phyloP scores from a whole-genome alignment of 2,888 invertebrate genomes.

The Entomobrya multifasciata region DNA sequence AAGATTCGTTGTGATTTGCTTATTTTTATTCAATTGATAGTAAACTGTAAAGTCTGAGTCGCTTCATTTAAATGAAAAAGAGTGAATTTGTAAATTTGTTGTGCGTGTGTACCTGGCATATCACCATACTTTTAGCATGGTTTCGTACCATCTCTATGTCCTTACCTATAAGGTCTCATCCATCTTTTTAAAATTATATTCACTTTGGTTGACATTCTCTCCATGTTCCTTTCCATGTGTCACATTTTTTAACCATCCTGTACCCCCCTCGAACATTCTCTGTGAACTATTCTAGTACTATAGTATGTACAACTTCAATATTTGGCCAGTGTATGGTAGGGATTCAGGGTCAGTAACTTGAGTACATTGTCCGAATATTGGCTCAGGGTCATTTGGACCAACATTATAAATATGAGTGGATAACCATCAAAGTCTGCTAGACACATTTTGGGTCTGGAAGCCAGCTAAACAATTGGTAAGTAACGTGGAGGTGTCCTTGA shows the following conservation, averaged over 20 bases:
- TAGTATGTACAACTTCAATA: neutral
- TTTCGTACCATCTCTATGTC: neutral
- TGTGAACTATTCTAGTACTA: neutral
- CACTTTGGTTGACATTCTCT: neutral
- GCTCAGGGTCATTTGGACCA: conserved; percentile 63
- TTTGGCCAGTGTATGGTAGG: neutral
- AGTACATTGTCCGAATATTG: conserved; percentile 33
- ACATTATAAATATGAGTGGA: conserved; percentile 76
- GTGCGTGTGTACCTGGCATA: conserved; percentile 73
- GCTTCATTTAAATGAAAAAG: conserved; percentile 69
- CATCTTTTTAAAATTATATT: too few relatives aligned
- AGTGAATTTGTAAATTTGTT: conserved; percentile 65
- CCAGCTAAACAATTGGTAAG: conserved; percentile 68
- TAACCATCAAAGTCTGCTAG: conserved; percentile 59
- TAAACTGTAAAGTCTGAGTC: conserved; percentile 74
- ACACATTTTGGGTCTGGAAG: conserved; percentile 73
- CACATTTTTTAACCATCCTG: neutral
- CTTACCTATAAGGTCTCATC: too few relatives aligned
- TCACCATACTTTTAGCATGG: conserved; percentile 55
- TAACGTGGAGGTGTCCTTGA: conserved; percentile 49
- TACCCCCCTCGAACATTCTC: neutral
- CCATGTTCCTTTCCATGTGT: neutral
- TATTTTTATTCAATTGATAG: conserved; percentile 73
- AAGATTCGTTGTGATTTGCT: conserved; percentile 71
- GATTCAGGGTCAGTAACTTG: conserved; percentile 70